These are phyloP conservation scores for Rotaria macrura DNA, from an alignment of 2,888 invertebrate species.

Conservation along the genomic window DNA sequence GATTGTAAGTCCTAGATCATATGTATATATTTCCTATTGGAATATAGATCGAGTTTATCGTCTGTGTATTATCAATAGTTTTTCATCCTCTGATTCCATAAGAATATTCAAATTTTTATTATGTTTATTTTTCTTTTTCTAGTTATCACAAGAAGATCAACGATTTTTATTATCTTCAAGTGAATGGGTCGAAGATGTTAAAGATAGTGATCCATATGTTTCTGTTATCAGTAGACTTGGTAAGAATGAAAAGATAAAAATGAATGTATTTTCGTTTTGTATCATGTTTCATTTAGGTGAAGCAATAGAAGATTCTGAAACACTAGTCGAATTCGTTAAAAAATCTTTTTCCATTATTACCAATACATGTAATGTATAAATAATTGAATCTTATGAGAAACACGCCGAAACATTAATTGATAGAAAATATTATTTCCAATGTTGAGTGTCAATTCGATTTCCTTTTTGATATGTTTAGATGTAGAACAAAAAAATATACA, in stretches of 20 bases:
- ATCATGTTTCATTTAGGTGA: background rate
- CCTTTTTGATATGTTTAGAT: background rate
- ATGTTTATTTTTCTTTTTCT: background rate
- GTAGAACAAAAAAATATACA: background rate
- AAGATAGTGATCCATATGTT: constrained; percentile 17
- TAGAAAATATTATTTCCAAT: background rate
- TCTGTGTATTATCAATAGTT: too few species aligned
- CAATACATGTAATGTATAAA: constrained; percentile 8
- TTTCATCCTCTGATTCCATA: too few species aligned
- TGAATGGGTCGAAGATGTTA: constrained; percentile 8
- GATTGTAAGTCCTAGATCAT: background rate
- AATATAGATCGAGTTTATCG: too few species aligned
- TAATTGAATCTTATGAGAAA: background rate
- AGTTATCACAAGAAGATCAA: constrained; percentile 20
- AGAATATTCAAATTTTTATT: too few species aligned
- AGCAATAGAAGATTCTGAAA: constrained; percentile 6
- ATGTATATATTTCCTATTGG: too few species aligned
- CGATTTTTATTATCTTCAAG: background rate
- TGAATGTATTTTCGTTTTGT: background rate
- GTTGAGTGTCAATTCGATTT: background rate
- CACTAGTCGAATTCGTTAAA: background rate
- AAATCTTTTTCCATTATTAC: background rate
- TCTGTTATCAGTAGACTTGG: background rate
- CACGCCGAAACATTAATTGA: background rate
- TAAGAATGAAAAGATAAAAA: background rate